Evolutionary conservation across 2,113 vertebrate species (phyloP).

Genomic region (Coreoperca whiteheadi): DNA sequence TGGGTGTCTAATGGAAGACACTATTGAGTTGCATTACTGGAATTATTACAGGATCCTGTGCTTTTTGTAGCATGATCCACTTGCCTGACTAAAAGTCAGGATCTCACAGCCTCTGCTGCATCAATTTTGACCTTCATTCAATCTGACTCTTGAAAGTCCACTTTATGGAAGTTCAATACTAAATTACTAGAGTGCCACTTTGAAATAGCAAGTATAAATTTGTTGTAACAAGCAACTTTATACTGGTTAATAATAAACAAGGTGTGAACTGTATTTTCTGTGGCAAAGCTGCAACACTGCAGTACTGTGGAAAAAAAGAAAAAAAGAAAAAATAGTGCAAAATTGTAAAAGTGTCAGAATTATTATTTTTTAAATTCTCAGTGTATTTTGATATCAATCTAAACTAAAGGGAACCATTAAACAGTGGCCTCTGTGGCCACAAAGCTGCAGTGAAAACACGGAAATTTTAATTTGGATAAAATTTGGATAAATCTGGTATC

Average conservation of each 20-base stretch:
- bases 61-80: background rate
- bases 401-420: no score
- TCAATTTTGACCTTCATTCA: background rate
- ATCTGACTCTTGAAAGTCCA: background rate
- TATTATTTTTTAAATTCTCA: no score
- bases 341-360: no score
- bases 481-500: no score
- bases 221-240: background rate
- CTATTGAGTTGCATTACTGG: background rate
- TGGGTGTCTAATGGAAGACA: background rate
- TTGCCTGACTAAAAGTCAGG: background rate
- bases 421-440: no score
- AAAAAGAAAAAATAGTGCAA: no score
- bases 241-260: background rate
- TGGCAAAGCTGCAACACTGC: background rate
- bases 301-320: background rate
- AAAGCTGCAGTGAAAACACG: no score
- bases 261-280: background rate
- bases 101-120: background rate
- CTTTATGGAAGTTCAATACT: background rate
- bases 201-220: background rate
- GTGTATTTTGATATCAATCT: no score
- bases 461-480: no score
- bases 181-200: background rate
- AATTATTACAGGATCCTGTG: background rate